These are phyloP conservation scores for Tenthredo amoena DNA, from an alignment of 2,888 invertebrate species.

Conservation along the genomic window DNA sequence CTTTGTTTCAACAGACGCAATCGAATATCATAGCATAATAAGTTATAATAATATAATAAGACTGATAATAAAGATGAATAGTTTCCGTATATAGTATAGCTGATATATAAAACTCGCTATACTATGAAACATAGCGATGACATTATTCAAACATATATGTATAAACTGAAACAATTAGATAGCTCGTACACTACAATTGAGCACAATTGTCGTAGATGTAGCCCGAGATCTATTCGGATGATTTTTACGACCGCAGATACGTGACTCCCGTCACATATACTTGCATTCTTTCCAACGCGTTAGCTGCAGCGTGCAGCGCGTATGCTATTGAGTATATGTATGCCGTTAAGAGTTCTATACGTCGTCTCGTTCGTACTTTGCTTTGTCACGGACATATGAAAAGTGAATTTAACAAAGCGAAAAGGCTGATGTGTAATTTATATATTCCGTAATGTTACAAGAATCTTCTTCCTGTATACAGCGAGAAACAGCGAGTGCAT, in stretches of 20 bases:
- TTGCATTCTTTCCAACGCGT: constrained; percentile 20
- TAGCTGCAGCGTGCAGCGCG: constrained; percentile 23
- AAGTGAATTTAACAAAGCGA: not conserved
- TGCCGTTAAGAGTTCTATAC: not conserved
- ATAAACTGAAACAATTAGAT: not conserved
- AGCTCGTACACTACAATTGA: constrained; percentile 32
- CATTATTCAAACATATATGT: not conserved
- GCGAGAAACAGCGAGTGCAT: not conserved
- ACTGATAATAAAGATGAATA: not conserved
- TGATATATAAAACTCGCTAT: not conserved
- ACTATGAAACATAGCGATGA: not conserved
- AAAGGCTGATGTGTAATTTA: not conserved
- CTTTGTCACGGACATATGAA: not conserved
- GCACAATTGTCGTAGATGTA: constrained; percentile 43
- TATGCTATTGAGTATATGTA: not conserved
- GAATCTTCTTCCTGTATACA: not conserved
- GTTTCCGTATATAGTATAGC: not conserved
- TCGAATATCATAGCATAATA: not conserved
- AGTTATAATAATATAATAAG: not conserved
- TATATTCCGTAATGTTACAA: not conserved
- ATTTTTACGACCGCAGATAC: constrained; percentile 21
- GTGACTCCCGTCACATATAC: constrained; percentile 22
- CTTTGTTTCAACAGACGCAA: constrained; percentile 17
- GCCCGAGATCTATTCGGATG: constrained; percentile 32
- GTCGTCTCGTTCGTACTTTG: not conserved